These are phyloP conservation scores for Drosophila pallidifrons DNA, from an alignment of 1,140 invertebrate species.

Conservation along the genomic window DNA sequence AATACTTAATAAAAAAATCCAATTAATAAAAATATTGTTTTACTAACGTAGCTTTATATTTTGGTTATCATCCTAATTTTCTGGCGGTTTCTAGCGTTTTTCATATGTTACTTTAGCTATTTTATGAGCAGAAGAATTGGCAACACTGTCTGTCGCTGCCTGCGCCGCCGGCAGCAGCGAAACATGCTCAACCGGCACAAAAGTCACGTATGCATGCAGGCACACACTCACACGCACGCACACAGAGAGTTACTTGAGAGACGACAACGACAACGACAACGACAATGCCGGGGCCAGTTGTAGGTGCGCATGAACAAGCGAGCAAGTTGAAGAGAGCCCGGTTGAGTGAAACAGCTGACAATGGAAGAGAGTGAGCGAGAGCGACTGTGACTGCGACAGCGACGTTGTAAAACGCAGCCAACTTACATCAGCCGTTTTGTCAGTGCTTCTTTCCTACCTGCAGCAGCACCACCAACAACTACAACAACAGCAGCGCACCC, in stretches of 20 bases:
- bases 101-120: too few species aligned
- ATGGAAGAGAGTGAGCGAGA: conserved; percentile 29
- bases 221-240: conserved; percentile 27
- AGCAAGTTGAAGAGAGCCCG: conserved; percentile 13
- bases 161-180: conserved; percentile 46
- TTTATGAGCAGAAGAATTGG: too few species aligned
- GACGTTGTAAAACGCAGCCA: conserved; percentile 55
- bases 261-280: conserved; percentile 33
- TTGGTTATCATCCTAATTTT: too few species aligned
- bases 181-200: conserved; percentile 68
- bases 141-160: conserved; percentile 24
- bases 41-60: too few species aligned
- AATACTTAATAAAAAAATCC: too few species aligned
- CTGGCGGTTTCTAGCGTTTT: too few species aligned
- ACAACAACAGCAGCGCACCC: conserved; percentile 51
- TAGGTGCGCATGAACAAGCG: conserved; percentile 74
- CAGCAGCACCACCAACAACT: conserved; percentile 34
- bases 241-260: conserved; percentile 38
- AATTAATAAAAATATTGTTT: too few species aligned
- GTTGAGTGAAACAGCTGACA: conserved; percentile 59
- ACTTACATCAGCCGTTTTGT: conserved; percentile 75
- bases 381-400: conserved; percentile 18
- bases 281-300: conserved; percentile 59
- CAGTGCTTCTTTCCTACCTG: conserved; percentile 54
- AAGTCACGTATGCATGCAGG: conserved; percentile 72